phyloP scores from a whole-genome alignment of 2,113 vertebrate species.

The Ailuropoda melanoleuca region DNA sequence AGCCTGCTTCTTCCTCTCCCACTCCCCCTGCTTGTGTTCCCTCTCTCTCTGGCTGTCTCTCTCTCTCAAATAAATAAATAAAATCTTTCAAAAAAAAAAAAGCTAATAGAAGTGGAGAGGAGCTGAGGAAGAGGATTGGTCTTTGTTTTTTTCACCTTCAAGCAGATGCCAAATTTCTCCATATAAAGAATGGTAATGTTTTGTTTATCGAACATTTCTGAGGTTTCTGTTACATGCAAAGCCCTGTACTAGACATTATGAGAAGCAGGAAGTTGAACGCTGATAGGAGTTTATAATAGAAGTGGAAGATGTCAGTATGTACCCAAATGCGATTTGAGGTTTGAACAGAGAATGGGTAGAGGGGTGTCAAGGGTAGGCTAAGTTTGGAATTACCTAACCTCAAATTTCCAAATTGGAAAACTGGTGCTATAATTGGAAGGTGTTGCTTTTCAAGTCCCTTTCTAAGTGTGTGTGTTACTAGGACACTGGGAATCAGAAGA shows the following conservation, averaged over 20 bases:
- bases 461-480: not conserved
- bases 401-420: not conserved
- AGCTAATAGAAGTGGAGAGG: not conserved
- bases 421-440: not conserved
- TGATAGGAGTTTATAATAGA: not conserved
- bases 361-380: not conserved
- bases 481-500: not conserved
- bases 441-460: not conserved
- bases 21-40: too few species aligned
- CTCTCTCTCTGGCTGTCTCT: too few species aligned
- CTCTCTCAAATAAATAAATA: too few species aligned
- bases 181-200: not conserved
- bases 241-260: not conserved
- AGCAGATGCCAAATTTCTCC: not conserved
- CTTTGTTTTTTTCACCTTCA: not conserved
- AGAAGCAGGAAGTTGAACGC: not conserved
- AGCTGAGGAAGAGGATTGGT: too few species aligned
- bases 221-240: not conserved
- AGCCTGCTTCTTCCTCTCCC: too few species aligned
- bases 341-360: not conserved
- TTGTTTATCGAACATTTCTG: not conserved
- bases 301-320: not conserved
- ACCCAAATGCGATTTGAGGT: conserved; percentile 9
- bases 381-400: conserved; percentile 47
- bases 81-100: too few species aligned